Evolutionary conservation across 2,888 invertebrate species (phyloP), one percentile per base, ranked within the genome.

Genomic region (Biston betularia): DNA sequence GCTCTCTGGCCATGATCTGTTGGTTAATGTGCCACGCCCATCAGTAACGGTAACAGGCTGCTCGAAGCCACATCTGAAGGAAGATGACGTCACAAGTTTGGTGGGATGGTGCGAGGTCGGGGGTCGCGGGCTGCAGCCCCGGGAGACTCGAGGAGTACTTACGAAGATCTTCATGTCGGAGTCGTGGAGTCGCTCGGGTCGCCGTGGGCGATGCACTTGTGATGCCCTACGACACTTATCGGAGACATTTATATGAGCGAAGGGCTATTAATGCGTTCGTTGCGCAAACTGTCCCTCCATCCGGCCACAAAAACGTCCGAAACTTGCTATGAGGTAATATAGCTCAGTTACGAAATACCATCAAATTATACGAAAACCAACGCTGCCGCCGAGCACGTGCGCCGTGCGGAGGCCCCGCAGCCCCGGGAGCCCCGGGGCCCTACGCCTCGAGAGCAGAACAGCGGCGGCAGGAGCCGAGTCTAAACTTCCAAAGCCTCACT

Each of bases 81-180:
- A 38, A 4, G 38, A 38, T 38, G 9, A 38, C 9, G 38, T 38
- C 6, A 8, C 9, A 9, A 38, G 38, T 8, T 6, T 0, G 38
- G 38, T 9, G 6, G 6, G 6, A 38, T 38, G 38, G 1, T 38
- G 38, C 2, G 38, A 38, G 38, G 12, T 33, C 34, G 8, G 52
- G 10, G 14, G 52, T n/a, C 14, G 15, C 34, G n/a, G n/a, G n/a
- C 35, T 24, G 24, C 10, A 9, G 34, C 6, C 14, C 11, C 35
- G 44, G 14, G 24, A 24, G 50, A 45, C 24, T 11, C 14, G 15
- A 45, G 15, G 7, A 56, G 42, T 77, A 88, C 89, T 89, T 68
- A 89, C 89, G 74, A 87, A 76, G 24, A 82, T 65, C 74, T 85
- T 89, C 89, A 89, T 89, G 63, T 72, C 80, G 74, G 55, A 73